Evolutionary conservation across 2,888 invertebrate genomes (phyloP).

Genomic region (Phoenoteleia sp.): DNA sequence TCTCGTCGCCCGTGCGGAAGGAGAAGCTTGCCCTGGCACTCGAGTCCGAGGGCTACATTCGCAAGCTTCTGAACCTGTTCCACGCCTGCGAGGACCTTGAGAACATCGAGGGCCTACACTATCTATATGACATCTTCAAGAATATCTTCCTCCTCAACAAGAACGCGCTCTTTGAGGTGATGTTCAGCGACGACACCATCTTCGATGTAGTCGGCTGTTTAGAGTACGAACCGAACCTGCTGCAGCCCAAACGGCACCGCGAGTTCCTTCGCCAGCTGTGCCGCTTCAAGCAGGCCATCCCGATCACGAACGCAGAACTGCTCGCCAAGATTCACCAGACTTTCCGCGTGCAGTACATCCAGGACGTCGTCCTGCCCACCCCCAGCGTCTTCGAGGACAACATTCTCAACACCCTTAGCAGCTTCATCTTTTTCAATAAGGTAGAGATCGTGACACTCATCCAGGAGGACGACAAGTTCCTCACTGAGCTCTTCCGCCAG

Average conservation of each 20-base stretch:
- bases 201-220: conserved; percentile 99
- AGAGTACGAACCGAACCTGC: conserved; percentile 97
- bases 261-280: conserved; percentile 98
- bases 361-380: conserved; percentile 99
- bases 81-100: conserved; percentile 99
- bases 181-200: conserved; percentile 98
- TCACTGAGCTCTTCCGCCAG: conserved; percentile 97
- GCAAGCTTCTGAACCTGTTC: conserved; percentile 97
- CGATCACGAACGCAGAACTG: conserved; percentile 97
- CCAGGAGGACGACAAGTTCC: conserved; percentile 99
- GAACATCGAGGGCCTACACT: conserved; percentile 97
- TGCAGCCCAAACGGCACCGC: conserved; percentile 96
- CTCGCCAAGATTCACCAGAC: conserved; percentile 99
- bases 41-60: conserved; percentile 98
- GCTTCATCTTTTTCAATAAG: conserved; percentile 99
- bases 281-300: conserved; percentile 97
- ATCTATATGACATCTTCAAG: conserved; percentile 99
- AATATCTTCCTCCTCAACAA: conserved; percentile 99
- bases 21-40: conserved; percentile 98
- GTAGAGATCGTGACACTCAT: conserved; percentile 99
- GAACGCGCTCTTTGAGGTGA: conserved; percentile 98
- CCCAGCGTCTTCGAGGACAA: conserved; percentile 99
- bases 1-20: conserved; percentile 96
- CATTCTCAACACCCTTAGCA: conserved; percentile 98
- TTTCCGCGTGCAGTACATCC: conserved; percentile 99